Evolutionary conservation across 2,888 invertebrate genomes (phyloP), one percentile per base, ranked within the genome.

Genomic region (Epinotia demarniana): DNA sequence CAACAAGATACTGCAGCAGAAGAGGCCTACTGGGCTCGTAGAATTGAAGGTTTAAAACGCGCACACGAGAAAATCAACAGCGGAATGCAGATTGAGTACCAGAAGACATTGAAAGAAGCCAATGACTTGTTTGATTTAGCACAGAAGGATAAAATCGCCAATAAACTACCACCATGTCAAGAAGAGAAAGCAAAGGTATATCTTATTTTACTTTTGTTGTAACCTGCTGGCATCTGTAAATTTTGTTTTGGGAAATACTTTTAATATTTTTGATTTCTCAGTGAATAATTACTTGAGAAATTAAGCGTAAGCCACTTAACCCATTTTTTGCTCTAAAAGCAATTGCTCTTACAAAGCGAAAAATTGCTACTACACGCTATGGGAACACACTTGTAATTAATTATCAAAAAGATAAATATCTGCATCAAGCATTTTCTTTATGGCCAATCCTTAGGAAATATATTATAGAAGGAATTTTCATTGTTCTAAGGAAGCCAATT

Each of bases 101-200:
- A 93, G 76, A 93, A 92, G 77, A 92, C 92, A 61, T 81, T 94
- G 73, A 91, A 93, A 75, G 91, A 93, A 80, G 91, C 93, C 2
- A 91, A 92, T 84, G 89, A 92, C 11, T 80, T 94, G 70, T 94
- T 92, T 82, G 86, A 90, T 67, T 46, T 84, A 78, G 88, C 88
- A 61, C 85, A 91, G 77, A 81, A 82, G 79, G 90, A 93, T 77
- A 92, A 91, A 87, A 78, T 89, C 76, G 85, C 81, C 18, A 88
- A 81, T 75, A 93, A 92, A 79, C 77, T 92, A 74, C 89, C 92
- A 72, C 94, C 94, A 72, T 94, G 94, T 80, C 92, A 94, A 80
- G 91, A 90, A 53, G 93, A 94, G 76, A 94, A 93, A 82, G 88
- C 90, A 61, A 93, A 93, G 91, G 94, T 92, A 53, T 12, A 9